Evolutionary conservation across 2,113 vertebrate species (phyloP), one percentile per base, ranked within the genome.

Genomic region (Hipposideros armiger): DNA sequence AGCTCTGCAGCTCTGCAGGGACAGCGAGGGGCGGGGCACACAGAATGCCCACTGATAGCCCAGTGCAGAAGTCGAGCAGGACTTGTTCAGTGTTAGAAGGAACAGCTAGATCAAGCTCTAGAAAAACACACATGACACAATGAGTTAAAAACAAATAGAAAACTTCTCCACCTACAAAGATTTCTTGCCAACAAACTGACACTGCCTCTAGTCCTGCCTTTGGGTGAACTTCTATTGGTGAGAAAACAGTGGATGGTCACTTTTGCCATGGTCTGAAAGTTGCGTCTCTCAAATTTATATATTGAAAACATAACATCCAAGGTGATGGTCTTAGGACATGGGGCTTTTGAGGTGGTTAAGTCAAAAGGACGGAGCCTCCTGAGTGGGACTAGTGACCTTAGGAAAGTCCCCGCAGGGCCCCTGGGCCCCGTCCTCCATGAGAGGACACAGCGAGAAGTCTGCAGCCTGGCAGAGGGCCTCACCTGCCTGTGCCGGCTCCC

Each of bases 401-500:
- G 32, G 36, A 11, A 42, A 22, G 30, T 13, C 58, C 28, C 40
- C 36, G 45, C 40, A 32, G 58, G 45, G 58, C 15, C 56, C 56
- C 60, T 0, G 6, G 47, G 5, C 10, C 40, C 24, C 40, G 45
- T 0, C 28, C 42, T 30, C 58, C 56, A 15, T 5, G 28, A 15
- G 19, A 22, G 60, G 17, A n/a, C 28, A 32, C 16, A 30, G 11
- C 3, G 11, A n/a, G 42, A 83, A 30, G 40, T 11, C 58, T 9
- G 58, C 42, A 9, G 16, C 40, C 30, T 0, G 1, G 11, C 13
- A 32, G 28, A 1, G 7, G 11, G 1, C 11, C 11, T 47, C 47
- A 47, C 52, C 52, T 54, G 47, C 52, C 13, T 14, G 15, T 16
- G 52, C 52, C 16, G 52, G 52, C 14, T 16, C 52, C 14, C 52